Conservation (phyloP, 64 coral and sea anemone genomes). For the Montipora sp. region DNA sequence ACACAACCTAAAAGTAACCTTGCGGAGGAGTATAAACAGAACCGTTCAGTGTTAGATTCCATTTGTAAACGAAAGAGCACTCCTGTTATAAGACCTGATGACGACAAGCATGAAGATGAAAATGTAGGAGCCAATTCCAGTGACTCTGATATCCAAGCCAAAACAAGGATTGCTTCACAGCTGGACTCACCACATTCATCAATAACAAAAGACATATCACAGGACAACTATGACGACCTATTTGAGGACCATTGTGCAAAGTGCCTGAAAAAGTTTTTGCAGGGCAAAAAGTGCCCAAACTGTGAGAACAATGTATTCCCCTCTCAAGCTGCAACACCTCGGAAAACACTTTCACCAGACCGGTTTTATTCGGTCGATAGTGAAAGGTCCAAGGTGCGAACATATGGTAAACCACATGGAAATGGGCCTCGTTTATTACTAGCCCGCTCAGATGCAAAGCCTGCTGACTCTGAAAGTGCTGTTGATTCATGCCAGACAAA, state of each 20-base stretch:
- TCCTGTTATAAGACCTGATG: background rate
- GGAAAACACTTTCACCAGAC: conserved; percentile 18
- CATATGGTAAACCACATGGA: background rate
- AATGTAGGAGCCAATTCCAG: background rate
- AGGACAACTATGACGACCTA: conserved; percentile 12
- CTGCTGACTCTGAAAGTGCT: background rate
- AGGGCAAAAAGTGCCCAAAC: background rate
- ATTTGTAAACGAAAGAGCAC: background rate
- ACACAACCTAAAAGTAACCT: background rate
- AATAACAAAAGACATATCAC: background rate
- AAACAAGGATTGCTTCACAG: background rate
- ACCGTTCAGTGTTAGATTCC: background rate
- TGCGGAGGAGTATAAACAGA: background rate
- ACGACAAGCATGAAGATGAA: background rate
- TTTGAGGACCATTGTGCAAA: background rate
- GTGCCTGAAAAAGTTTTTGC: background rate
- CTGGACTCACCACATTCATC: background rate
- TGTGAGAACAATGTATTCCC: conserved; percentile 7
- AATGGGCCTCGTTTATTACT: background rate
- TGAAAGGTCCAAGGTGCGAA: background rate
- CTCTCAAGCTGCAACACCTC: conserved; percentile 42
- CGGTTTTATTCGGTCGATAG: conserved; percentile 16
- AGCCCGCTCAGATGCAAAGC: background rate
- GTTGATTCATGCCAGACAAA: background rate
- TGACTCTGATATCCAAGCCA: background rate